Conservation (phyloP, 2,113 vertebrate species). For the Mirounga angustirostris region DNA sequence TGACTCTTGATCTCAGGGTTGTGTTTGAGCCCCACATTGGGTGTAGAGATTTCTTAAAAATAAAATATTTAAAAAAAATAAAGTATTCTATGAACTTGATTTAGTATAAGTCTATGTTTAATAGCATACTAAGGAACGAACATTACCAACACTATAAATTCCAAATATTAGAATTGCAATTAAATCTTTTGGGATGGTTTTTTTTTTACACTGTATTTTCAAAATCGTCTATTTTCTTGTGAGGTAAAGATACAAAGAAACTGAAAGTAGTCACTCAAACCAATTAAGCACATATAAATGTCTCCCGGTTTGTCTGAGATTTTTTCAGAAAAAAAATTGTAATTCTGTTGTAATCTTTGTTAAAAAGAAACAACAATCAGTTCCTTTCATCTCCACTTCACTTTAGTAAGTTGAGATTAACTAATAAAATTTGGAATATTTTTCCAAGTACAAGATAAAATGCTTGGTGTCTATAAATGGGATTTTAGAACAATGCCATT, state of each 20-base stretch:
- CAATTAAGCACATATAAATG: constrained; percentile 53
- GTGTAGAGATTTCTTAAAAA: background rate
- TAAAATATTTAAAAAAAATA: background rate
- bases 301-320: constrained; percentile 62
- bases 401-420: constrained; percentile 31
- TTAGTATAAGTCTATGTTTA: background rate
- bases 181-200: background rate
- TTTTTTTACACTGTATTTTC: constrained; percentile 51
- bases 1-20: background rate
- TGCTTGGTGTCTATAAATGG: background rate
- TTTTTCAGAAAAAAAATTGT: constrained; percentile 69
- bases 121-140: background rate
- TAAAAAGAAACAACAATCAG: constrained; percentile 77
- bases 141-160: background rate
- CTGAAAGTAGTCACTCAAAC: background rate
- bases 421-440: constrained; percentile 50
- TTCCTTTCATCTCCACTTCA: constrained; percentile 79
- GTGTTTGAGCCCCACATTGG: background rate
- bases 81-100: background rate
- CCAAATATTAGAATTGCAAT: background rate
- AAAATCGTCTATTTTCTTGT: constrained; percentile 60
- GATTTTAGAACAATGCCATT: constrained; percentile 51
- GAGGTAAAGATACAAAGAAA: constrained; percentile 44
- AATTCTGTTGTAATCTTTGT: constrained; percentile 83
- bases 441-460: constrained; percentile 42